A percentile compares a stretch with the other conserved stretches of the same genome.
Conservation (phyloP, 1,140 invertebrate species). For the Chionoecetes opilio region DNA sequence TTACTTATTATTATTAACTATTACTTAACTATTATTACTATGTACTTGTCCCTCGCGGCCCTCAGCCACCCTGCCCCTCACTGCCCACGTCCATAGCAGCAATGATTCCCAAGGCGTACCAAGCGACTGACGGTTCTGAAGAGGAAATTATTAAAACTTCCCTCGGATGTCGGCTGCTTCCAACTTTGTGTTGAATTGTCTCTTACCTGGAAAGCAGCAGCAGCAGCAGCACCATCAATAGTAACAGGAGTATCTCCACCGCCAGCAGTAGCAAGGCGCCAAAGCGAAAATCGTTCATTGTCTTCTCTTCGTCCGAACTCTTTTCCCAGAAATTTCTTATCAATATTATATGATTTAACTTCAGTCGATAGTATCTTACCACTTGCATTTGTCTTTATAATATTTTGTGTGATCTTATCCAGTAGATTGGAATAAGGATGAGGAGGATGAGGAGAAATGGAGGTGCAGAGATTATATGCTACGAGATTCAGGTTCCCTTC, state of each 20-base stretch:
- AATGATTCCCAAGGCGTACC: background rate
- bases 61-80: background rate
- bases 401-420: too few relatives aligned
- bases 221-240: background rate
- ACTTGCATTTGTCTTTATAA: too few relatives aligned
- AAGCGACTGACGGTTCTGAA: background rate
- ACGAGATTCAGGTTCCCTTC: too few relatives aligned
- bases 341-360: too few relatives aligned
- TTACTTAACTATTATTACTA: too few relatives aligned
- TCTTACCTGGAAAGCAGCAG: background rate
- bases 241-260: too few relatives aligned
- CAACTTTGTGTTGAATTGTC: background rate
- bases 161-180: background rate
- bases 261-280: too few relatives aligned
- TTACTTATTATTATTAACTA: too few relatives aligned
- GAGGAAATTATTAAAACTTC: slow-evolving; percentile 1
- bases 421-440: background rate
- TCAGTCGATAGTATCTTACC: too few relatives aligned
- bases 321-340: too few relatives aligned
- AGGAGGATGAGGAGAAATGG: background rate
- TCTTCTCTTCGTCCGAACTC: too few relatives aligned
- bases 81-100: background rate
- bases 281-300: too few relatives aligned
- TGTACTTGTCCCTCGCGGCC: background rate
- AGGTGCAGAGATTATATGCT: background rate